Conservation (phyloP, 2,113 vertebrate genomes). For the Aspiorhynchus laticeps region DNA sequence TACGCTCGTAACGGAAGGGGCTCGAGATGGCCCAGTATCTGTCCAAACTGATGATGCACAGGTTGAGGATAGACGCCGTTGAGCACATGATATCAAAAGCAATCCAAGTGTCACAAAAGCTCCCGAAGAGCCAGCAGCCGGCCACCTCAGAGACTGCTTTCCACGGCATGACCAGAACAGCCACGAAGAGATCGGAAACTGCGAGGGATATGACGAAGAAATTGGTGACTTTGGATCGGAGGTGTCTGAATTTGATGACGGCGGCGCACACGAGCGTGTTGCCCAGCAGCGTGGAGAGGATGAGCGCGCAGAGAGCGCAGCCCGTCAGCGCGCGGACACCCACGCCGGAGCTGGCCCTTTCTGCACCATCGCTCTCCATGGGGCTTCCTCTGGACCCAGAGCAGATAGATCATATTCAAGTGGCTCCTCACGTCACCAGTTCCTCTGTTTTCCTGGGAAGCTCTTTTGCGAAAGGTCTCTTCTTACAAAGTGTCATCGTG, state of each 20-base stretch:
- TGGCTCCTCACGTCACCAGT: background rate
- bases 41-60: conserved; percentile 85
- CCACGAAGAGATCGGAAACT: conserved; percentile 80
- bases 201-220: conserved; percentile 82
- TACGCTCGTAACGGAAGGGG: conserved; percentile 78
- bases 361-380: conserved; percentile 46
- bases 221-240: conserved; percentile 79
- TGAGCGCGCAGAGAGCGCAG: conserved; percentile 75
- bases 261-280: conserved; percentile 77
- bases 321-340: conserved; percentile 72
- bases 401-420: conserved; percentile 6
- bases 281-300: conserved; percentile 78
- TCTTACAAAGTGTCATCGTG: background rate
- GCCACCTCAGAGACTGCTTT: conserved; percentile 77
- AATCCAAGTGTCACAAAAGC: conserved; percentile 82
- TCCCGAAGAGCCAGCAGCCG: conserved; percentile 77
- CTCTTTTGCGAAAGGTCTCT: background rate
- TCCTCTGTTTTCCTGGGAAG: background rate
- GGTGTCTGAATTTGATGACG: conserved; percentile 74
- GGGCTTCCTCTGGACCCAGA: background rate
- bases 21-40: conserved; percentile 82
- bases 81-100: conserved; percentile 84
- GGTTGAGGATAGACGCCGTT: conserved; percentile 81
- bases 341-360: conserved; percentile 45
- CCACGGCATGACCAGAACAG: conserved; percentile 82